These are phyloP conservation scores for Drosophila sproati DNA, from an alignment of 1,140 invertebrate genomes.

Conservation along the genomic window DNA sequence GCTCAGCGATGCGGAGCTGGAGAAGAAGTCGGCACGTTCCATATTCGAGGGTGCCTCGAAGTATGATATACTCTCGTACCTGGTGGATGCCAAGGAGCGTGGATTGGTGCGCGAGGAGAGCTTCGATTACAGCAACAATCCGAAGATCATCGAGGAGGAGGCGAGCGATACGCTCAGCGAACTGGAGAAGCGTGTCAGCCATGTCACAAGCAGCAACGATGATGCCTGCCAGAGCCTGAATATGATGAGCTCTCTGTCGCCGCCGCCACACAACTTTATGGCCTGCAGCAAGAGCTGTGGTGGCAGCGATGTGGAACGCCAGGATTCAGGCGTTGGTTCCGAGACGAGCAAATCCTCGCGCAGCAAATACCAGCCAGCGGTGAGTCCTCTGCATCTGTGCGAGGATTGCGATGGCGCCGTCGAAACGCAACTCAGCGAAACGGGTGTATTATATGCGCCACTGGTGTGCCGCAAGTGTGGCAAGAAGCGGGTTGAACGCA, in stretches of 20 bases:
- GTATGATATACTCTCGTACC: constrained; percentile 94
- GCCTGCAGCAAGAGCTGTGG: constrained; percentile 52
- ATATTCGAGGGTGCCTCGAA: constrained; percentile 94
- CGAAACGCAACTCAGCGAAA: constrained; percentile 89
- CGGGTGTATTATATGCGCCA: constrained; percentile 90
- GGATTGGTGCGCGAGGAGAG: constrained; percentile 88
- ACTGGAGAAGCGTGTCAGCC: constrained; percentile 64
- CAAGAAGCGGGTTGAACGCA: constrained; percentile 94
- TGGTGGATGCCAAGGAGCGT: constrained; percentile 93
- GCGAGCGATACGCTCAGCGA: constrained; percentile 85
- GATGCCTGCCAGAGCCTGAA: constrained; percentile 86
- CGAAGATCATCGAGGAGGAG: constrained; percentile 86
- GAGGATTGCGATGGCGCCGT: constrained; percentile 91
- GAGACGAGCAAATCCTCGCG: constrained; percentile 95
- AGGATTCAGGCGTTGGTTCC: constrained; percentile 96
- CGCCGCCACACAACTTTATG: constrained; percentile 72
- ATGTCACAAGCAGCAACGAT: constrained; percentile 49
- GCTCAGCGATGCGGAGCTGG: constrained; percentile 87
- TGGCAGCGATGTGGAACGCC: constrained; percentile 91
- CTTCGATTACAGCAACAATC: constrained; percentile 86
- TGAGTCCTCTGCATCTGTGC: constrained; percentile 87
- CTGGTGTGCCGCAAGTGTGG: constrained; percentile 94
- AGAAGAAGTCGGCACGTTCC: constrained; percentile 88
- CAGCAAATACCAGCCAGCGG: constrained; percentile 88
- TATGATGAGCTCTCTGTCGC: constrained; percentile 85